A percentile compares a stretch with the other conserved stretches of the same genome.
phyloP scores from a whole-genome alignment of 2,113 vertebrate species.

The Crotalus viridis region DNA sequence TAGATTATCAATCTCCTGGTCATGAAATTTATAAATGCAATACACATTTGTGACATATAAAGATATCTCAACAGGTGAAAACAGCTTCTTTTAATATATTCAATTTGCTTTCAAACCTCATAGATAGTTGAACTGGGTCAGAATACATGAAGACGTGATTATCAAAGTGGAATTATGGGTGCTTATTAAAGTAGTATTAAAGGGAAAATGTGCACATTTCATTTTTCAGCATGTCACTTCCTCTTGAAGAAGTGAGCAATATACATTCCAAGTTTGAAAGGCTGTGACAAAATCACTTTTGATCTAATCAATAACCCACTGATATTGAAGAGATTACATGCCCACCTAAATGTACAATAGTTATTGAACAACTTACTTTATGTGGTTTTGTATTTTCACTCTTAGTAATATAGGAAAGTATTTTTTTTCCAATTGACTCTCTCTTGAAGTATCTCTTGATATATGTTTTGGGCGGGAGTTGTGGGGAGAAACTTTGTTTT shows the following conservation, averaged over 20 bases:
- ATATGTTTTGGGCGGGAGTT: constrained; percentile 6
- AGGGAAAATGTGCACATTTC: background rate
- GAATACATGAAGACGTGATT: background rate
- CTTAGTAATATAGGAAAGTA: constrained; percentile 26
- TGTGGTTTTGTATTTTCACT: background rate
- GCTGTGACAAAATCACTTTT: background rate
- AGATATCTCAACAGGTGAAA: background rate
- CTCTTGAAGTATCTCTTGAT: constrained; percentile 9
- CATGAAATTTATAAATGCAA: background rate
- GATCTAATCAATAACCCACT: constrained; percentile 9
- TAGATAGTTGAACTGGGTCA: background rate
- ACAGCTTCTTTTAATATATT: background rate
- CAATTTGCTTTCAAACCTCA: background rate
- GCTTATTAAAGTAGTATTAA: background rate
- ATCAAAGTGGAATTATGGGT: background rate
- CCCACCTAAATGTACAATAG: background rate
- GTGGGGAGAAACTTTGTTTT: background rate
- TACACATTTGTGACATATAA: background rate
- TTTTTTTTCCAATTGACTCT: constrained; percentile 7
- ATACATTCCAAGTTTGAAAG: background rate
- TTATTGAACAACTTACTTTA: background rate
- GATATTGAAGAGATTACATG: background rate
- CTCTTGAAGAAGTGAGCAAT: background rate
- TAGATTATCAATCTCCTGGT: background rate
- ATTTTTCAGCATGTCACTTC: background rate